Base-by-base conservation (phyloP, 2,113 vertebrate genomes). In the Scolopax mira region DNA sequence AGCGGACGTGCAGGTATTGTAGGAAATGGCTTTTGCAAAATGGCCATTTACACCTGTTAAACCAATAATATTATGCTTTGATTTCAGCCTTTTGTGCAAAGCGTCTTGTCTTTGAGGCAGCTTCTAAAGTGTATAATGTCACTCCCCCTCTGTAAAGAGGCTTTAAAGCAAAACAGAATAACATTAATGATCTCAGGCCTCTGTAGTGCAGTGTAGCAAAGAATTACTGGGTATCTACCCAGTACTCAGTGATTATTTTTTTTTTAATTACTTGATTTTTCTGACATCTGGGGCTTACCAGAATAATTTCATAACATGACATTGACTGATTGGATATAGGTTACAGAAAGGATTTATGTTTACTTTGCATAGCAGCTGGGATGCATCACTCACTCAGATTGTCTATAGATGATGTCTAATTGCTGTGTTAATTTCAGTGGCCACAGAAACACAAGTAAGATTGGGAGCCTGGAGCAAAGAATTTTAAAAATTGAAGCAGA, bases 1-100 rank as follows among this genome's bases (percentile, higher is more conserved):
- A 99, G 99, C 44, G 99, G 99, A 7, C 99, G 99, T 16, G 99
- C 99, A 98, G 99, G 99, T 99, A 98, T 28, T 64, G 83, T 83
- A 62, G 48, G 35, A 81, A 62, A 25, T 67, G 39, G 30, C 75
- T 62, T 85, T 83, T 77, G 78, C 33, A 18, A 51, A 70, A 42
- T 17, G 24, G 2, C 33, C 4, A 1, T 18, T 92, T 49, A 28
- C 42, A 67, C 77, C 75, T 5, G 2, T 85, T 39, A 78, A 81
- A 73, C 13, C 10, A 51, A 12, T 55, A 64, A 39, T 55, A 13
- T 3, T 80, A 11, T 37, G 28, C 42, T 90, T 80, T 1, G 9
- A 1, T 84, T 79, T 69, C 23, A 85, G 70, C 7, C 16, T 33
- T 54, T 77, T 85, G 9, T 79, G 54, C 35, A 30, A 31, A 55